phyloP scores from a whole-genome alignment of 2,113 vertebrate species.

The Stictonetta naevosa region DNA sequence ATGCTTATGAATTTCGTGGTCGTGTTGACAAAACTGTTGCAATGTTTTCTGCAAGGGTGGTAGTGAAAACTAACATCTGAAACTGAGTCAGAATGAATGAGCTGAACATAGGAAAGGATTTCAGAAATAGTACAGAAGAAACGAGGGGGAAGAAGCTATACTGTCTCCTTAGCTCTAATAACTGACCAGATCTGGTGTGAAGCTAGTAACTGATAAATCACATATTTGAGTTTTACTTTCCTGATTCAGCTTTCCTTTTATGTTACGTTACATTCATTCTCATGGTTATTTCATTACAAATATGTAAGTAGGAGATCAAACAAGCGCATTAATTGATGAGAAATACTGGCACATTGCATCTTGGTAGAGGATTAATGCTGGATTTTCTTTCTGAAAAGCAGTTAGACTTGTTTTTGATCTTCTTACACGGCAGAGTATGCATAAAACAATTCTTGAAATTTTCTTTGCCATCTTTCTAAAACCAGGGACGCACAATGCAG shows the following conservation, averaged over 20 bases:
- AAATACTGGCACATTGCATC: not conserved
- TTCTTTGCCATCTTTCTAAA: not conserved
- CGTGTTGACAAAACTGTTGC: not conserved
- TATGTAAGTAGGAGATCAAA: not conserved
- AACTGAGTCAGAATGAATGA: not conserved
- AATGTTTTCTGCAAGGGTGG: not conserved
- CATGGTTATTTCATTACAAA: not conserved
- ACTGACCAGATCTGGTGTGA: not conserved
- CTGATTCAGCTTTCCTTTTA: not conserved
- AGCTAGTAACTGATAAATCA: not conserved
- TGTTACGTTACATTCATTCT: not conserved
- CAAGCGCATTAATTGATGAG: not conserved
- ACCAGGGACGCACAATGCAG: not conserved
- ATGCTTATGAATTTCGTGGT: not conserved
- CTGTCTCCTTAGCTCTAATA: not conserved
- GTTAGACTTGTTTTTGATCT: constrained; percentile 37
- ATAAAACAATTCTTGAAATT: not conserved
- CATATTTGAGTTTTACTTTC: not conserved
- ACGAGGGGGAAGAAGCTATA: not conserved
- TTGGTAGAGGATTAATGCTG: not conserved
- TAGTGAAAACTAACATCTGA: not conserved
- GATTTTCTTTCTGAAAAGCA: constrained; percentile 12
- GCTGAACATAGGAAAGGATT: not conserved
- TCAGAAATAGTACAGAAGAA: not conserved
- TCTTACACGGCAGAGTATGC: not conserved